phyloP scores from a whole-genome alignment of 2,113 vertebrate genomes.

The Cyprinodon variegatus region DNA sequence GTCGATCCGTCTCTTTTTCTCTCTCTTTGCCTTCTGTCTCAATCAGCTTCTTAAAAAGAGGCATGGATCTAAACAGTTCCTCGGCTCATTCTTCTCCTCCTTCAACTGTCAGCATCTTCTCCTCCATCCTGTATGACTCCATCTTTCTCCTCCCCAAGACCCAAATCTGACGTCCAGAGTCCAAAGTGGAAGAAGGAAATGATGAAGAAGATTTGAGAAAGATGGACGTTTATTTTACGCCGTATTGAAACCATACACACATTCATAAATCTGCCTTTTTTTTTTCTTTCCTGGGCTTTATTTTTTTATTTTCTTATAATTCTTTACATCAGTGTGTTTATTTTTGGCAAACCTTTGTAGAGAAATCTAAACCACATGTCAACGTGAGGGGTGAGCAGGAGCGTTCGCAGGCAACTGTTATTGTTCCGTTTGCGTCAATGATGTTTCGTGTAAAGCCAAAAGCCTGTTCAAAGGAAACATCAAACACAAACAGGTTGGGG shows the following conservation, averaged over 20 bases:
- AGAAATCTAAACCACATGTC: constrained; percentile 20
- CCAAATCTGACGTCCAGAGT: constrained; percentile 24
- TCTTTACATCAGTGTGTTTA: constrained; percentile 12
- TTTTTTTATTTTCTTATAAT: constrained; percentile 29
- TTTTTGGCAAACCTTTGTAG: constrained; percentile 29
- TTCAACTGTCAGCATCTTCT: constrained; percentile 58
- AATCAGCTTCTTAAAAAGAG: constrained; percentile 73
- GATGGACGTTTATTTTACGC: constrained; percentile 21
- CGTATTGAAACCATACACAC: constrained; percentile 36
- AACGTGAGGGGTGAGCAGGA: background rate
- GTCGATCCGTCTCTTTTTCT: constrained; percentile 27
- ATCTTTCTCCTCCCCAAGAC: constrained; percentile 23
- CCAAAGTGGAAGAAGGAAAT: constrained; percentile 29
- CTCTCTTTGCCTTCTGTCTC: constrained; percentile 58
- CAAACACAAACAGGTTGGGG: constrained; percentile 19
- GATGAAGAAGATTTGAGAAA: constrained; percentile 20
- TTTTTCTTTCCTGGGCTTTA: constrained; percentile 2
- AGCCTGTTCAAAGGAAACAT: constrained; percentile 15
- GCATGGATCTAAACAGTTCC: constrained; percentile 61
- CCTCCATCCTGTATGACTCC: constrained; percentile 7
- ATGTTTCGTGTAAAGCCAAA: constrained; percentile 33
- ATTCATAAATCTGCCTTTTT: constrained; percentile 11
- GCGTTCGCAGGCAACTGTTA: constrained; percentile 29
- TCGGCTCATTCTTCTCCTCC: constrained; percentile 52
- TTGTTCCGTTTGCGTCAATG: constrained; percentile 24